Conservation (phyloP, 2,888 invertebrate species). For the Rhogogaster chlorosoma region DNA sequence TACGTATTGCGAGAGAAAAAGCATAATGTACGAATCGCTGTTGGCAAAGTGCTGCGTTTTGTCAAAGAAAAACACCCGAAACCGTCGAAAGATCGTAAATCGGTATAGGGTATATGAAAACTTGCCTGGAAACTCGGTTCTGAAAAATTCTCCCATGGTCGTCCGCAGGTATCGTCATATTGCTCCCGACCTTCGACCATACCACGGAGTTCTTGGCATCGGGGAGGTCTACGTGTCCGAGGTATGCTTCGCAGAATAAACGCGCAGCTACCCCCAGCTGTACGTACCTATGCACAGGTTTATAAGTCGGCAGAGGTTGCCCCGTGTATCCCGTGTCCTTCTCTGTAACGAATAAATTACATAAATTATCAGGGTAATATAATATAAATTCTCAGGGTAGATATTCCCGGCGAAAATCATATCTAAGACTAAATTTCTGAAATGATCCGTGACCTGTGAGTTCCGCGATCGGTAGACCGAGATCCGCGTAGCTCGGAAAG, state of each 20-base stretch:
- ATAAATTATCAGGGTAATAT: too few species aligned
- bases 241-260: conserved; percentile 89
- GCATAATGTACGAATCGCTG: neutral
- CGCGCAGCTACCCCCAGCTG: conserved; percentile 83
- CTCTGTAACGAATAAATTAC: conserved; percentile 77
- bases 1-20: too few species aligned
- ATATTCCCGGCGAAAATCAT: neutral
- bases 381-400: neutral
- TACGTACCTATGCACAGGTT: conserved; percentile 83
- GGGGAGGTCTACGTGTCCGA: conserved; percentile 87
- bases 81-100: too few species aligned
- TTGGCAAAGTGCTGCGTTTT: too few species aligned
- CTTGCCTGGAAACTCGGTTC: conserved; percentile 78
- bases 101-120: neutral
- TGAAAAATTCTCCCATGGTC: conserved; percentile 76
- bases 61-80: too few species aligned
- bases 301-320: conserved; percentile 82
- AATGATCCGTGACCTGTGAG: too few species aligned
- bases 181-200: conserved; percentile 84
- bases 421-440: too few species aligned
- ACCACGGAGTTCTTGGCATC: conserved; percentile 86
- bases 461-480: neutral
- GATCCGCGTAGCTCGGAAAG: neutral
- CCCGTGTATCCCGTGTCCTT: conserved; percentile 79
- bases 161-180: conserved; percentile 75